Percentiles rank a stretch among this genome's conserved stretches.
These are phyloP conservation scores for Neopelma chrysocephalum DNA, from an alignment of 2,797 vertebrate species.

Conservation along the genomic window DNA sequence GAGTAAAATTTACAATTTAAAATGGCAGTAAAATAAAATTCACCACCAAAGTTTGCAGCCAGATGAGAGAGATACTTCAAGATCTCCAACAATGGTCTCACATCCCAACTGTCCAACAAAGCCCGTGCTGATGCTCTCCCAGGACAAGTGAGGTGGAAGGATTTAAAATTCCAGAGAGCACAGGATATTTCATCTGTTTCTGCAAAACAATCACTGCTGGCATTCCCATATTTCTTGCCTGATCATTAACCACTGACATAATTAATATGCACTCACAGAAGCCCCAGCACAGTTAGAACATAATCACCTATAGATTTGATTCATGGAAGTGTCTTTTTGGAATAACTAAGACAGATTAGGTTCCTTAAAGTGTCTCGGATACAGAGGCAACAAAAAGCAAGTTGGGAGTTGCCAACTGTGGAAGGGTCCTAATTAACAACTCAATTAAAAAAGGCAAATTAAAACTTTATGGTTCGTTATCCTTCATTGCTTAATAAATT, in stretches of 20 bases:
- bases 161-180: neutral
- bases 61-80: neutral
- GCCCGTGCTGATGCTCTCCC: neutral
- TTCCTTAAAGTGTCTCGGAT: conserved; percentile 68
- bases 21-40: neutral
- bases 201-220: conserved; percentile 26
- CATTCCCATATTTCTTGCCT: conserved; percentile 49
- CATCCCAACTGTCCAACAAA: neutral
- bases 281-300: conserved; percentile 72
- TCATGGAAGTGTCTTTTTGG: conserved; percentile 72
- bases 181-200: neutral
- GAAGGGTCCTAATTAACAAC: conserved; percentile 82
- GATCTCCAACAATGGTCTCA: neutral
- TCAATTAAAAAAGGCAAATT: conserved; percentile 85
- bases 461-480: conserved; percentile 80
- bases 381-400: conserved; percentile 71
- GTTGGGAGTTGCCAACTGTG: conserved; percentile 70
- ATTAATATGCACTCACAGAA: conserved; percentile 75
- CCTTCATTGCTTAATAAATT: conserved; percentile 79
- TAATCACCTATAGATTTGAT: conserved; percentile 78
- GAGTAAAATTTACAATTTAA: neutral
- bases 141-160: neutral
- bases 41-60: neutral
- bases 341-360: conserved; percentile 73
- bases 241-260: conserved; percentile 73